Base-by-base conservation (phyloP, 2,888 invertebrate species). In the Tachina fera region DNA sequence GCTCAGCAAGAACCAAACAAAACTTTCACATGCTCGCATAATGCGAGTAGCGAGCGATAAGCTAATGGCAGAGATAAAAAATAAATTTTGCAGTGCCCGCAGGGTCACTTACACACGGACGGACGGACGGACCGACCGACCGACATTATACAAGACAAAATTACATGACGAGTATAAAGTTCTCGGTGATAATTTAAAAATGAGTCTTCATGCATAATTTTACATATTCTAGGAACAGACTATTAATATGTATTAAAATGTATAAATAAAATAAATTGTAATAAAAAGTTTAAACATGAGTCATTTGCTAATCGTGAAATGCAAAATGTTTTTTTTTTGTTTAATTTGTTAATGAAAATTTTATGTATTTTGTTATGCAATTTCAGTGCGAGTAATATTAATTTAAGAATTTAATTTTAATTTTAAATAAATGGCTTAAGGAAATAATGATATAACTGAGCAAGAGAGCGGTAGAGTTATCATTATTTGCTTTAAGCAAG, bases 241-340 rank as follows among this genome's bases (percentile, higher is more conserved):
- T 81, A 80, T 81, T 81, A 74, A 81, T 68, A 61, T 67, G 60
- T 61, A 45, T 51, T 58, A 19, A 60, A 75, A 45, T 51, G 68
- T 81, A 81, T 60, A 68, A 81, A 74, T 81, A 81, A 45, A 63
- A 10, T 45, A 53, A 45, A 16, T 45, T 45, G 49, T 8, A 5
- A 51, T 14, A 14, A n/a, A 16, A 43, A 16, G 41, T 10, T 45
- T 6, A 41, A 9, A n/a, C 19, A 56, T 79, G 79, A 79, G 4
- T 79, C 79, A 79, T 71, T 70, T 70, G 13, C 49, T 45, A 53
- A 70, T 61, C 31, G 51, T 39, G 70, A 10, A 60, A 68, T 76
- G 51, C 14, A 31, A 5, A 14, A 14, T 39, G 53, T 3, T 31
- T 53, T 9, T n/a, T 51, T 16, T 61, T 63, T 47, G 13, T 14